Base-by-base conservation (phyloP, 2,797 vertebrate genomes). In the Rhabdomys pumilio region DNA sequence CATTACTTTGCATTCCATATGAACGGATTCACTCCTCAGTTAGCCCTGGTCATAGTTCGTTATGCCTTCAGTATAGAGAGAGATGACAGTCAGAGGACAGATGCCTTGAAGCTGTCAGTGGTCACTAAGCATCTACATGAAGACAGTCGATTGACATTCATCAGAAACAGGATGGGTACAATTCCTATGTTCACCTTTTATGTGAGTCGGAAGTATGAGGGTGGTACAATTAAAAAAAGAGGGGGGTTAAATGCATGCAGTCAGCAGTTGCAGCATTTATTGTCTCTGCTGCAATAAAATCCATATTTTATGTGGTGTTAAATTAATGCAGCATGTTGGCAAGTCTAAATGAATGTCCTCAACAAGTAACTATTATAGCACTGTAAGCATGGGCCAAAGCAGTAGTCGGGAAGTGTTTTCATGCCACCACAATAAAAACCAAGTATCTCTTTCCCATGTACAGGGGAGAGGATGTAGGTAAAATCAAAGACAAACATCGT, bases 211-310 rank as follows among this genome's bases (percentile, higher is more conserved):
- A 55, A 94, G 38, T 41, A 73, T 9, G 57, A 17, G 55, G 26
- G 26, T 6, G 47, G 80, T 93, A 80, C 94, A 96, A 59, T 34
- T 34, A 85, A 87, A 77, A 77, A 8, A 94, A 29, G 90, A 87
- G 67, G 81, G 12, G 95, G 77, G 89, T 92, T 80, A 94, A 97
- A 98, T 96, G 97, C 92, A 96, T 80, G 96, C 80, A 97, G 82
- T 91, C 97, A 94, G 93, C 96, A 98, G 96, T 96, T 98, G 93
- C 98, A 98, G 94, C 96, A 96, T 98, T 98, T 98, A 98, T 98
- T 98, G 98, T 98, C 97, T 98, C 89, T 98, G 97, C 98, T 98
- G 98, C 98, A 98, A 98, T 98, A 98, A 98, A 99, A 98, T 99
- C 98, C 98, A 98, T 98, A 98, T 98, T 98, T 98, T 98, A 98